phyloP scores from a whole-genome alignment of 2,113 vertebrate genomes.

The Prietella phreatophila region DNA sequence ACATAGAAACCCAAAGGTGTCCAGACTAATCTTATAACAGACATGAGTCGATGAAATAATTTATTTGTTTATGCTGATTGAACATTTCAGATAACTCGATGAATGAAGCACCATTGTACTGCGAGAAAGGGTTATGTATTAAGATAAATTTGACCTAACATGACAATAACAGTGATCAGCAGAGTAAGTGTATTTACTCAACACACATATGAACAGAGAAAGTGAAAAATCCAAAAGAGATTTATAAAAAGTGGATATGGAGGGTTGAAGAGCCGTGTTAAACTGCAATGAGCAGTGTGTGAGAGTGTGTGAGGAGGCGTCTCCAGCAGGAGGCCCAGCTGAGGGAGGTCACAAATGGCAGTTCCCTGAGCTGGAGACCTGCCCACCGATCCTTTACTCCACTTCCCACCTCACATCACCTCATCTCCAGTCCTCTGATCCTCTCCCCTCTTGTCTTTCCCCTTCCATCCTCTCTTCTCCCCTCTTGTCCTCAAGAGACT shows the following conservation, averaged over 20 bases:
- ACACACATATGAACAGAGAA: background rate
- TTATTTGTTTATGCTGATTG: too few species aligned
- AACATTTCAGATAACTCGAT: too few species aligned
- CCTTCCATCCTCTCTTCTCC: background rate
- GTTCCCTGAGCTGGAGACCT: constrained; percentile 49
- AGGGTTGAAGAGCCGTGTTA: constrained; percentile 14
- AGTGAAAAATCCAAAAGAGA: background rate
- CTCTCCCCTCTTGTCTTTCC: constrained; percentile 49
- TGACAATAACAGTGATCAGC: background rate
- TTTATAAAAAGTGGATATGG: background rate
- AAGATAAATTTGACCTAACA: background rate
- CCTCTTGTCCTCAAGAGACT: constrained; percentile 55
- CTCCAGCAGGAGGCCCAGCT: constrained; percentile 53
- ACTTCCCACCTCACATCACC: constrained; percentile 15
- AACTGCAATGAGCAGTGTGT: constrained; percentile 37
- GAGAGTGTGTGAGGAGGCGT: constrained; percentile 37
- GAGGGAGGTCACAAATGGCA: constrained; percentile 62
- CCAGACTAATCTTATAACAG: too few species aligned
- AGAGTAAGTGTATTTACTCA: background rate
- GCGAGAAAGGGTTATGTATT: background rate
- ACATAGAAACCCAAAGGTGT: too few species aligned
- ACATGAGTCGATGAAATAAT: too few species aligned
- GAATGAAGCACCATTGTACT: too few species aligned
- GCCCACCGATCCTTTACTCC: background rate
- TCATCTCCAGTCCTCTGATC: constrained; percentile 53